Evolutionary conservation across 1,140 invertebrate genomes (phyloP), one percentile per base, ranked within the genome.

Genomic region (Bicyclus anynana): DNA sequence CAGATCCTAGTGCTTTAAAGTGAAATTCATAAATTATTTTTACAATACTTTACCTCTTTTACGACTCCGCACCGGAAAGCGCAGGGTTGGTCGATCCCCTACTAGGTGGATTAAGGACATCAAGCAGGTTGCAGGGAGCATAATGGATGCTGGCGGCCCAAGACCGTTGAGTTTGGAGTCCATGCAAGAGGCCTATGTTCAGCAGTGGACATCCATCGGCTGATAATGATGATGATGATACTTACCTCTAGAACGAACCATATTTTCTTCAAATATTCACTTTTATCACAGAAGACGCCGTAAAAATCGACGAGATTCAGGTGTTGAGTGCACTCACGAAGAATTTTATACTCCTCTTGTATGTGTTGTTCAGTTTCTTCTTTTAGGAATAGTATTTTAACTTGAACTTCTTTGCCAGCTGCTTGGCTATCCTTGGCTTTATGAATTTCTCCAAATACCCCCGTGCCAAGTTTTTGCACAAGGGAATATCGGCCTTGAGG

Each of bases 171-270:
- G n/a, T n/a, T n/a, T n/a, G n/a, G n/a, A n/a, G n/a, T n/a, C n/a
- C n/a, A n/a, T n/a, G n/a, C n/a, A n/a, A n/a, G n/a, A n/a, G n/a
- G n/a, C n/a, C n/a, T n/a, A n/a, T n/a, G n/a, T n/a, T n/a, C n/a
- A n/a, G n/a, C n/a, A n/a, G n/a, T n/a, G n/a, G n/a, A n/a, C n/a
- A n/a, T n/a, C n/a, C n/a, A n/a, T n/a, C n/a, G n/a, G n/a, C n/a
- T n/a, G n/a, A n/a, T n/a, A n/a, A n/a, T n/a, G n/a, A n/a, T n/a
- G n/a, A n/a, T n/a, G n/a, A n/a, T n/a, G n/a, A n/a, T 26, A 66
- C 89, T 91, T 89, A 97, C 96, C 93, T 97, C 95, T 90, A 97
- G 92, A 35, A 95, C 93, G 74, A 98, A 94, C 96, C 96, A 98
- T 44, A 98, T 91, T 78, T 96, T 94, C 67, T 95, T 94, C 5